Evolutionary conservation across 2,113 vertebrate species (phyloP).

Genomic region (Grus americana): DNA sequence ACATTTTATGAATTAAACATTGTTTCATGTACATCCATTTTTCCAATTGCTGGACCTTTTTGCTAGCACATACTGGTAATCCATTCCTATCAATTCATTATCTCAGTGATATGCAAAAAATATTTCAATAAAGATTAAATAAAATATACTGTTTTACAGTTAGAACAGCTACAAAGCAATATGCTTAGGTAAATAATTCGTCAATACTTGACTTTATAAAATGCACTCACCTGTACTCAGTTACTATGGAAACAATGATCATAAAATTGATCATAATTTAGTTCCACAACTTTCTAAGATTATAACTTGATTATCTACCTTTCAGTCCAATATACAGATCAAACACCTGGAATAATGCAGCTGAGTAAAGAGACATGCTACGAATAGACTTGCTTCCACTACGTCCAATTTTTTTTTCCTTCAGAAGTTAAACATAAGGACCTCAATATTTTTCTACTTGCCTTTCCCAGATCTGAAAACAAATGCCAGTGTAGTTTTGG

Average conservation of each 20-base stretch:
- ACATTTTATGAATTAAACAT: neutral
- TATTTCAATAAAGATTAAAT: neutral
- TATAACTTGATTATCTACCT: constrained; percentile 26
- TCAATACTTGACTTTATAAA: constrained; percentile 16
- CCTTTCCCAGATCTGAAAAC: neutral
- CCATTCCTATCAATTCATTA: neutral
- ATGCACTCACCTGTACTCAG: constrained; percentile 37
- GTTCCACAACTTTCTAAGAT: constrained; percentile 34
- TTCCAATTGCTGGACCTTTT: neutral
- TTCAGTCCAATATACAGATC: neutral
- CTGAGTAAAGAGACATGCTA: constrained; percentile 49
- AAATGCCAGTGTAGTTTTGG: neutral
- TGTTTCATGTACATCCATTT: neutral
- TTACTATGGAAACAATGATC: constrained; percentile 3
- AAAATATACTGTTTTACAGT: neutral
- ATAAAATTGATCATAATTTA: constrained; percentile 48
- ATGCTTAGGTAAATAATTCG: constrained; percentile 23
- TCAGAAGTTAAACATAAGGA: neutral
- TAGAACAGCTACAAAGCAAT: neutral
- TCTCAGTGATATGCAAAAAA: neutral
- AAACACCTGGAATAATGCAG: constrained; percentile 52
- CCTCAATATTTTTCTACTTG: neutral
- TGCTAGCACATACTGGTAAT: neutral
- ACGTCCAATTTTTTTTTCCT: neutral
- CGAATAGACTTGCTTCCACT: neutral